A percentile compares a stretch with the other conserved stretches of the same genome.
These are phyloP conservation scores for Mycetomoellerius zeteki DNA, from an alignment of 1,140 invertebrate genomes.

Conservation along the genomic window DNA sequence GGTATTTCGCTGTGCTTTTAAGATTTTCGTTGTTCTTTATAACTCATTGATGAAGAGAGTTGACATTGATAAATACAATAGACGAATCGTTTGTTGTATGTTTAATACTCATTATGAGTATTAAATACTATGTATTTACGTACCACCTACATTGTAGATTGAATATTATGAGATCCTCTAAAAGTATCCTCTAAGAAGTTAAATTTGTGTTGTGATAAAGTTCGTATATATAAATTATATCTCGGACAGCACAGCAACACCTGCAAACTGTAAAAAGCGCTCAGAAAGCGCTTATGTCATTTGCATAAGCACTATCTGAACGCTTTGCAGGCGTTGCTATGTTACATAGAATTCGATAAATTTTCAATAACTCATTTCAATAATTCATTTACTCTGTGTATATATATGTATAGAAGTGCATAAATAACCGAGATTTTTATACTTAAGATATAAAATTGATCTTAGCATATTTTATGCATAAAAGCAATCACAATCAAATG, in stretches of 20 bases:
- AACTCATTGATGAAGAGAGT: neutral
- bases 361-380: neutral
- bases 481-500: conserved; percentile 28
- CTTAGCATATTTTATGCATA: conserved; percentile 14
- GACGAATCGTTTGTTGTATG: neutral
- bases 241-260: too few relatives aligned
- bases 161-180: neutral
- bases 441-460: conserved; percentile 29
- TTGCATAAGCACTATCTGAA: too few relatives aligned
- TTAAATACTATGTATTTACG: too few relatives aligned
- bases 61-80: neutral
- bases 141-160: neutral
- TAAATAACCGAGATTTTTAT: conserved; percentile 26
- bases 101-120: conserved; percentile 5
- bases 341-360: neutral
- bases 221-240: neutral
- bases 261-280: too few relatives aligned
- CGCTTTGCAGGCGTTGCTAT: too few relatives aligned
- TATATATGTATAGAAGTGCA: neutral
- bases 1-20: conserved; percentile 1
- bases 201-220: neutral
- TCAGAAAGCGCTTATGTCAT: too few relatives aligned
- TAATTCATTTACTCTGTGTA: neutral
- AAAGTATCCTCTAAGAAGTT: neutral
- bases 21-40: conserved; percentile 21